A percentile compares a stretch with the other conserved stretches of the same genome.
Conservation (phyloP, 2,797 vertebrate genomes). For the Clarias fuscus region DNA sequence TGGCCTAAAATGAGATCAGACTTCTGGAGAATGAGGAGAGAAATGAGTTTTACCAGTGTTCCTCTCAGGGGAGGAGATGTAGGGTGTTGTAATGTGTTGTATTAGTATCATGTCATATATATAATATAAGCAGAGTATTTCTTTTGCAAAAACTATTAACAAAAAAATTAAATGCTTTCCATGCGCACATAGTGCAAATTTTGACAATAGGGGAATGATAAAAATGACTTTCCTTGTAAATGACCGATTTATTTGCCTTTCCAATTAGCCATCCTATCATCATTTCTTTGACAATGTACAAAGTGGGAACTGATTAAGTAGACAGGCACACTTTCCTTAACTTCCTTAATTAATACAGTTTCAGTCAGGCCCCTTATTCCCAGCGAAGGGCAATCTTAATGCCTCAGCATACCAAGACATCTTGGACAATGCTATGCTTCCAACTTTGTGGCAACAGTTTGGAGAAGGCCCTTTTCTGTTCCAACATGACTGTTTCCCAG, state of each 20-base stretch:
- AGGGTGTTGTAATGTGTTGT: not conserved
- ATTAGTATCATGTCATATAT: not conserved
- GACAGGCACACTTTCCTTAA: not conserved
- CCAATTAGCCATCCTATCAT: not conserved
- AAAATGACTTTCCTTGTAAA: not conserved
- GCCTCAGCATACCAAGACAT: too few relatives aligned
- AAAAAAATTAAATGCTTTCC: not conserved
- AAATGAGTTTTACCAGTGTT: constrained; percentile 32
- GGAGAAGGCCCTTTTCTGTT: too few relatives aligned
- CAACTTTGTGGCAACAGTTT: too few relatives aligned
- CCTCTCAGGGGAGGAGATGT: not conserved
- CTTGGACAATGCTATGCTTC: too few relatives aligned
- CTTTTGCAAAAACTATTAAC: not conserved
- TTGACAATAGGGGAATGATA: not conserved
- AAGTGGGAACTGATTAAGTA: not conserved
- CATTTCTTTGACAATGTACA: not conserved
- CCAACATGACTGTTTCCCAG: too few relatives aligned
- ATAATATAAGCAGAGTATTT: not conserved
- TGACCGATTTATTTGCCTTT: not conserved
- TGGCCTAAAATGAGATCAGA: constrained; percentile 51
- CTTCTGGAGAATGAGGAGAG: constrained; percentile 10
- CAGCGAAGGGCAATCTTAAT: too few relatives aligned
- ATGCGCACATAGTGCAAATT: not conserved
- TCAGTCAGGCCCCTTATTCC: too few relatives aligned
- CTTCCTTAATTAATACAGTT: not conserved